Evolutionary conservation across 2,888 invertebrate genomes (phyloP), one percentile per base, ranked within the genome.

Genomic region (Apamea crenata): DNA sequence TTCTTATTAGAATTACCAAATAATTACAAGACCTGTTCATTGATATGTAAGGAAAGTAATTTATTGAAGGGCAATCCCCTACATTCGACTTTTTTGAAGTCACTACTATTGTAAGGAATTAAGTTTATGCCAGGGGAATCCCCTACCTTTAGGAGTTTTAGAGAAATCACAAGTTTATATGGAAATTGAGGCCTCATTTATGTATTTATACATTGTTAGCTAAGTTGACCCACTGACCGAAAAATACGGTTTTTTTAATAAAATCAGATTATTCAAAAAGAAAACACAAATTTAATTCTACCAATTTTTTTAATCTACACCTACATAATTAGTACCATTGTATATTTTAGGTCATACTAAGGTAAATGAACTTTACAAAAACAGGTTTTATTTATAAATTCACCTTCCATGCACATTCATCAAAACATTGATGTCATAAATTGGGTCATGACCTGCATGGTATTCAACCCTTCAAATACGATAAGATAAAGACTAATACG

Each of bases 371-470:
- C 65, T 53, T 29, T 2, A 29, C 29, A 29, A 25, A 68, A 69
- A 40, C 18, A n/a, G 8, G 1, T 56, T 67, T 53, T 25, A 69
- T 59, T 80, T 80, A n/a, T 25, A 69, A n/a, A n/a, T n/a, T 12
- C 36, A 1, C n/a, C 21, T 32, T 50, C n/a, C 44, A 47, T 56
- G 12, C 56, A 63, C 1, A 47, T 68, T 77, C n/a, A 56, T 40
- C 63, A 75, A 68, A 72, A 70, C 56, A 63, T 67, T 25, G 50
- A 14, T 16, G 50, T 59, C 65, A 16, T 4, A 53, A 84, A 67
- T n/a, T 77, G 47, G 77, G 85, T 85, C 75, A 87, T 32, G 53
- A 85, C 72, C 75, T 75, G 53, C 16, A 32, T 75, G 21, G 5
- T 56, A 63, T 59, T 66, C 10, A 47, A 47, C 59, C 16, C 29